Evolutionary conservation across 1,140 invertebrate species (phyloP).

Genomic region (Caerostris extrusa): DNA sequence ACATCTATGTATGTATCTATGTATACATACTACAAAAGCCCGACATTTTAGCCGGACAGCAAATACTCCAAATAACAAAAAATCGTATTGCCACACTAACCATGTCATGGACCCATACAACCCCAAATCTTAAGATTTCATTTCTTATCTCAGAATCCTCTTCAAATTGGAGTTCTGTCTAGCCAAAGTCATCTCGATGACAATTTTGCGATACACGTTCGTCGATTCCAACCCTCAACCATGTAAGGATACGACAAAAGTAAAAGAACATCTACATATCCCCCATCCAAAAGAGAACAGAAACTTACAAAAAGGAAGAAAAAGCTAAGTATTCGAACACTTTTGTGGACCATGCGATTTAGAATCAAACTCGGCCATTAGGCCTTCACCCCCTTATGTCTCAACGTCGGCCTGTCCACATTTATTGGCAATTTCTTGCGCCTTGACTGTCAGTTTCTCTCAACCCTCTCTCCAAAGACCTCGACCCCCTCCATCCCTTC

Average conservation of each 20-base stretch:
- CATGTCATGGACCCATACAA: too few relatives aligned
- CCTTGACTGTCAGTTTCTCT: constrained; percentile 50
- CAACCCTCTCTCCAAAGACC: not conserved
- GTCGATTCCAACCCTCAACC: not conserved
- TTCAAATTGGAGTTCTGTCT: not conserved
- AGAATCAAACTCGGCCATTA: constrained; percentile 49
- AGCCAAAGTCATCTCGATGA: not conserved
- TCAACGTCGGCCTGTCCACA: constrained; percentile 39
- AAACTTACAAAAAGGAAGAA: not conserved
- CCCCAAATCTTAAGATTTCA: not conserved
- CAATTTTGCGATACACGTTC: constrained; percentile 2
- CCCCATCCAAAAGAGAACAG: not conserved
- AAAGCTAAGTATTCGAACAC: not conserved
- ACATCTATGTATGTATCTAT: too few relatives aligned
- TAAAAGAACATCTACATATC: not conserved
- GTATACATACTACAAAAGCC: too few relatives aligned
- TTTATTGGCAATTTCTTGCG: constrained; percentile 59
- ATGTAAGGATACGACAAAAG: not conserved
- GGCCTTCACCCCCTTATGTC: not conserved
- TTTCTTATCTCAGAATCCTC: not conserved
- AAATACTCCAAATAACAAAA: too few relatives aligned
- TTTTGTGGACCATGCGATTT: constrained; percentile 22
- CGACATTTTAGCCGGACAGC: too few relatives aligned
- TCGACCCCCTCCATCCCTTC: not conserved
- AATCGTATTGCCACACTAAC: too few relatives aligned